Conservation (phyloP, 1,140 invertebrate genomes). For the Samia ricini region DNA sequence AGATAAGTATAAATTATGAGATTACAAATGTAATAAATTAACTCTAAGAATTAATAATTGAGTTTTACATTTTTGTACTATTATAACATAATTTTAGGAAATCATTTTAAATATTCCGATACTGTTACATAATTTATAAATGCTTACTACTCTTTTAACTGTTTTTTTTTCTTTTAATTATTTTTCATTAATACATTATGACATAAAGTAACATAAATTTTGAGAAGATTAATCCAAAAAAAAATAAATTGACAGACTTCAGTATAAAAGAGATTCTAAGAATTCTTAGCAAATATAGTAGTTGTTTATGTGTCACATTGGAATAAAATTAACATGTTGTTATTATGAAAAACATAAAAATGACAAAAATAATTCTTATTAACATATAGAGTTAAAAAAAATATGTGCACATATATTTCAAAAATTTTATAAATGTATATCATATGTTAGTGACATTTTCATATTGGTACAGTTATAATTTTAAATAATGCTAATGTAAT, state of each 20-base stretch:
- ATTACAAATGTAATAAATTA: slow-evolving; percentile 27
- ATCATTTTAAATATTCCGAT: not conserved
- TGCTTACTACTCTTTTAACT: not conserved
- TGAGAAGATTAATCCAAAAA: not conserved
- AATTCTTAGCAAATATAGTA: slow-evolving; percentile 1
- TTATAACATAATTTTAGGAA: not conserved
- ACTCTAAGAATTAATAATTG: not conserved
- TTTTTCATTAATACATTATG: not conserved
- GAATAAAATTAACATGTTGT: not conserved
- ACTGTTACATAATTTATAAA: not conserved
- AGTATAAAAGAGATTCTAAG: slow-evolving; percentile 1
- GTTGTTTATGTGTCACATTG: not conserved
- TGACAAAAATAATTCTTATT: not conserved
- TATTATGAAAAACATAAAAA: not conserved
- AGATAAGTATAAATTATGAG: slow-evolving; percentile 12
- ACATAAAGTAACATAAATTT: not conserved
- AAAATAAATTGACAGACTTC: not conserved
- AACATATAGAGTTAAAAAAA: not conserved
- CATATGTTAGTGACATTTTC: not conserved
- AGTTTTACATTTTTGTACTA: slow-evolving; percentile 5
- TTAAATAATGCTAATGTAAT: not conserved
- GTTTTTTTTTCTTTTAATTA: not conserved
- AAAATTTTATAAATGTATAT: not conserved
- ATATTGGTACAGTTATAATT: not conserved
- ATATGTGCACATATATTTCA: not conserved